Conservation (phyloP, 2,888 invertebrate species). For the Mesorhabditis sp. region DNA sequence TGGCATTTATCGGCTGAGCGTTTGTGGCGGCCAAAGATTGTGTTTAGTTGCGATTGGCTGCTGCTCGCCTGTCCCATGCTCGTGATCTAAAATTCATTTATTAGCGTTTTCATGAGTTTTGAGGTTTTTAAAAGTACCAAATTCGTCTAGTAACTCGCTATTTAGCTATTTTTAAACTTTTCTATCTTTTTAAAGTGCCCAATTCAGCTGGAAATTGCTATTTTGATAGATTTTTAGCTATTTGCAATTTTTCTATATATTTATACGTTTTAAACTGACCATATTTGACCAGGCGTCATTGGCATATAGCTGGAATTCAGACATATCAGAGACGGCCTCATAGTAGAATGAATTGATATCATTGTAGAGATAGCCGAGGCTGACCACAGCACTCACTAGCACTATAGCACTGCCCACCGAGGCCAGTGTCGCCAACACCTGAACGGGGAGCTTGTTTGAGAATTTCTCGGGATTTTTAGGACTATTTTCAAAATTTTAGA, state of each 20-base stretch:
- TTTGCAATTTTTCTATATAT: too few relatives aligned
- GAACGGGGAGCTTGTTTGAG: background rate
- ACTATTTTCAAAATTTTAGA: too few relatives aligned
- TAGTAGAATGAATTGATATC: slow-evolving; percentile 31
- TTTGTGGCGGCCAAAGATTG: slow-evolving; percentile 26
- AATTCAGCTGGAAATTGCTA: too few relatives aligned
- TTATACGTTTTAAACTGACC: slow-evolving; percentile 16
- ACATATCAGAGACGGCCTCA: slow-evolving; percentile 25
- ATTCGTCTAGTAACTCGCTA: too few relatives aligned
- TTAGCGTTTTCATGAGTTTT: background rate
- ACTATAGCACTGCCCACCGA: slow-evolving; percentile 23
- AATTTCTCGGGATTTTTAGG: too few relatives aligned
- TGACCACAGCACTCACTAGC: slow-evolving; percentile 21
- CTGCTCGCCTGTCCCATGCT: background rate
- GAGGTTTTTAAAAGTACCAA: too few relatives aligned
- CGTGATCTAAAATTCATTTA: background rate
- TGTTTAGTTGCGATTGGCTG: background rate
- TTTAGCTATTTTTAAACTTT: too few relatives aligned
- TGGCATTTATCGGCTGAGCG: slow-evolving; percentile 23
- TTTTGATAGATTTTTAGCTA: too few relatives aligned
- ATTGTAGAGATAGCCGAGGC: slow-evolving; percentile 23
- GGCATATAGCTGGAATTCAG: slow-evolving; percentile 28
- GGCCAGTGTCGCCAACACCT: slow-evolving; percentile 14
- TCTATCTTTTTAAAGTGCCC: too few relatives aligned
- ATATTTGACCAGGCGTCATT: slow-evolving; percentile 33